These are phyloP conservation scores for Hypotaenidia philippensis DNA, from an alignment of 2,797 vertebrate genomes.

Conservation along the genomic window DNA sequence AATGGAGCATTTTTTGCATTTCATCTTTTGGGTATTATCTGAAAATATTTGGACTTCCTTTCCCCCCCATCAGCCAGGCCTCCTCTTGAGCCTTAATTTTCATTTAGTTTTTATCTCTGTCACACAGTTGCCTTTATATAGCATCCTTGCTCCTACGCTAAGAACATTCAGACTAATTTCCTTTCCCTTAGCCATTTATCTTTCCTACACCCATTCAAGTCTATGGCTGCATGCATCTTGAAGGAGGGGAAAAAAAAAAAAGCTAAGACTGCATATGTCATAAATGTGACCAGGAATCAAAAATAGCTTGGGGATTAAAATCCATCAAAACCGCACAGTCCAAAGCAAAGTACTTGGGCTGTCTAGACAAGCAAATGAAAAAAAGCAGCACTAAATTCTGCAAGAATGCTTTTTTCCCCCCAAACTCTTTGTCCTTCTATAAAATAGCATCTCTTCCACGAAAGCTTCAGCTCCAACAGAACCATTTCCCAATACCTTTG, in stretches of 20 bases:
- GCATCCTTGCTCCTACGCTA: slow-evolving; percentile 47
- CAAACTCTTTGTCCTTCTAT: neutral
- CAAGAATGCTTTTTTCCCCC: neutral
- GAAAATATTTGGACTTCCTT: slow-evolving; percentile 65
- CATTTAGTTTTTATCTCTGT: slow-evolving; percentile 70
- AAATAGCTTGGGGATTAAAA: slow-evolving; percentile 61
- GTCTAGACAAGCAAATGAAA: slow-evolving; percentile 38
- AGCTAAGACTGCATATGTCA: slow-evolving; percentile 26
- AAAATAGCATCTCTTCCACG: neutral
- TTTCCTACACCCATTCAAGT: slow-evolving; percentile 54
- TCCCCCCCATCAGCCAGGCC: slow-evolving; percentile 5
- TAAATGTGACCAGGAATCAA: slow-evolving; percentile 58
- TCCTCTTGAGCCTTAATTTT: slow-evolving; percentile 68
- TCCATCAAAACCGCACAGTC: neutral
- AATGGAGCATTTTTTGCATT: slow-evolving; percentile 69
- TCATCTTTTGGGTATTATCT: slow-evolving; percentile 65
- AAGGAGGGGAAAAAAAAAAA: slow-evolving; percentile 23
- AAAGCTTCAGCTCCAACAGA: neutral
- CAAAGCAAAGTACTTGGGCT: slow-evolving; percentile 14
- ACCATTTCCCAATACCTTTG: neutral
- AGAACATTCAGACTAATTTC: slow-evolving; percentile 64
- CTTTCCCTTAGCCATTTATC: slow-evolving; percentile 71
- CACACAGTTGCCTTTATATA: slow-evolving; percentile 53
- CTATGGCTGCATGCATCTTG: slow-evolving; percentile 30
- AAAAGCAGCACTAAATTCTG: slow-evolving; percentile 5